Evolutionary conservation across 2,797 vertebrate genomes (phyloP).

Genomic region (Eidolon dupreanum): DNA sequence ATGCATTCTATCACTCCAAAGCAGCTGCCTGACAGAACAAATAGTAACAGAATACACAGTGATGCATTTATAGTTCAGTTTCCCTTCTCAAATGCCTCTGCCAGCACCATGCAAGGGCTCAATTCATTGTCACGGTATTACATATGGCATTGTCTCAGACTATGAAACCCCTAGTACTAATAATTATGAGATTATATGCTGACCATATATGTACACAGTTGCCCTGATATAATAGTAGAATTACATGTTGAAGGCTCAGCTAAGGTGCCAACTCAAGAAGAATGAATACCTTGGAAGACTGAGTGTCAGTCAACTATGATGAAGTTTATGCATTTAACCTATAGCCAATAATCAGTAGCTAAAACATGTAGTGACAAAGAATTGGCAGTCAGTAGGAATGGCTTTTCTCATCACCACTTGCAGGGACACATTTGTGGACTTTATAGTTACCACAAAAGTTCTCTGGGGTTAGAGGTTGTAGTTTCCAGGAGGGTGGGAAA

Average conservation of each 20-base stretch:
- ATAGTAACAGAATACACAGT: not conserved
- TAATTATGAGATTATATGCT: not conserved
- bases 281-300: not conserved
- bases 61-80: not conserved
- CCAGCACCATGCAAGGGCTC: not conserved
- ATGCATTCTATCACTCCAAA: not conserved
- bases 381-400: not conserved
- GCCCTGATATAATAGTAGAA: not conserved
- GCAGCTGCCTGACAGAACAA: not conserved
- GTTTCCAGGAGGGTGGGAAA: not conserved
- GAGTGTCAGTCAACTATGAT: not conserved
- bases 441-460: not conserved
- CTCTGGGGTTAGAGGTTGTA: not conserved
- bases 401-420: not conserved
- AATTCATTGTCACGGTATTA: not conserved
- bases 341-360: not conserved
- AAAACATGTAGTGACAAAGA: not conserved
- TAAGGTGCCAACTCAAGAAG: not conserved
- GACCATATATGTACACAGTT: not conserved
- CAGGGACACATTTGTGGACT: not conserved
- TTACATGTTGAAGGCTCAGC: not conserved
- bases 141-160: not conserved
- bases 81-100: not conserved
- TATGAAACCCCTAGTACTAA: not conserved
- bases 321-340: not conserved